Evolutionary conservation across 2,888 invertebrate species (phyloP), one percentile per base, ranked within the genome.

Genomic region (Eupithecia insigniata): DNA sequence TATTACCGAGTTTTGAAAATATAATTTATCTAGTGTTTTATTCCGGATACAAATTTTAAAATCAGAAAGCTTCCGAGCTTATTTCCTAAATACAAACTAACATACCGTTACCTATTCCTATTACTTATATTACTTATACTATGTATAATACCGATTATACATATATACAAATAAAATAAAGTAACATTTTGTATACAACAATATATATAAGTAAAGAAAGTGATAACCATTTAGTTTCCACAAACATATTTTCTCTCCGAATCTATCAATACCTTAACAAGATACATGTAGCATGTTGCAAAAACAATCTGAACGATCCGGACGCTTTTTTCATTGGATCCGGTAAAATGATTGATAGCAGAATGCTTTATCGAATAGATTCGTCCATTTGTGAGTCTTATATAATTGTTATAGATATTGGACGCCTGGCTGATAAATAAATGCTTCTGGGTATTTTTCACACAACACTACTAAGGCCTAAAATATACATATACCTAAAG

Each of bases 321-420:
- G 73, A 74, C 75, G 80, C 75, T 79, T 80, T 62, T 80, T 79
- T 79, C 77, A 76, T 71, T 66, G 70, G 75, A 82, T 83, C 80
- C 71, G 68, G 70, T 73, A 81, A 82, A 80, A 84, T 85, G 85
- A 87, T 87, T 85, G 85, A 86, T 85, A 80, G 75, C 67, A 70
- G 32, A 62, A 62, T 62, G 2, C 34, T 22, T 10, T 22, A 26
- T 55, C 26, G 26, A 55, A 55, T 55, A 26, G 22, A 55, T 55
- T 26, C 26, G n/a, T 55, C 55, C 14, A 55, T 55, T 55, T 26
- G 26, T 26, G 1, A 55, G 12, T 4, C 12, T 26, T 55, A 26
- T 55, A 26, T 55, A 51, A 51, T 51, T 51, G 51, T 12, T 22
- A 51, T 12, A 22, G 12, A 55, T 55, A 55, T 55, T 6, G 55